A percentile compares a stretch with the other conserved stretches of the same genome.
Conservation (phyloP, 2,888 invertebrate genomes). For the Diarsia brunnea region DNA sequence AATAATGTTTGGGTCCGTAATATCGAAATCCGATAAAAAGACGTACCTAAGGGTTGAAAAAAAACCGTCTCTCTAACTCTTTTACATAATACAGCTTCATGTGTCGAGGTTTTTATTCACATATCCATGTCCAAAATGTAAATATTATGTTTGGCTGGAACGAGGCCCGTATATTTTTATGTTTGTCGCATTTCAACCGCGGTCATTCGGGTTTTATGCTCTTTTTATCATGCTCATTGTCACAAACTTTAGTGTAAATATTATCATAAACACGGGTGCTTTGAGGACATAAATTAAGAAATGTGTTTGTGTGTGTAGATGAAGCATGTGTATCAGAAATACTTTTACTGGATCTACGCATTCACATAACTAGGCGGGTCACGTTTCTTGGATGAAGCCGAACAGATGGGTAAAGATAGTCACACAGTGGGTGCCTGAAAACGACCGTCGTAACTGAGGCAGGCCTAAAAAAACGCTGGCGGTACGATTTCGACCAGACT, state of each 20-base stretch:
- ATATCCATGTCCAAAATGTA: conserved; percentile 16
- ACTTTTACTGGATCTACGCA: too few species aligned
- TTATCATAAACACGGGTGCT: conserved; percentile 8
- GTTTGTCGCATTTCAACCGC: conserved; percentile 20
- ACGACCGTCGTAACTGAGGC: too few species aligned
- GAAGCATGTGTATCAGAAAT: not conserved
- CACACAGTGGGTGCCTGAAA: too few species aligned
- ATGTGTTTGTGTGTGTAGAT: not conserved
- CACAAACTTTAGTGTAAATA: conserved; percentile 9
- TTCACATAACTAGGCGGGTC: too few species aligned
- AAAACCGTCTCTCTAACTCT: not conserved
- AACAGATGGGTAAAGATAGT: too few species aligned
- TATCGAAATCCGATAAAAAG: conserved; percentile 1
- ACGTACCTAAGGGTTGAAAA: not conserved
- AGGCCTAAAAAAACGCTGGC: too few species aligned
- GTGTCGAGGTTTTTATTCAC: conserved; percentile 8
- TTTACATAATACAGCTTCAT: conserved; percentile 13
- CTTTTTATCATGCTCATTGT: conserved; percentile 25
- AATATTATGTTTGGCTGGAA: conserved; percentile 33
- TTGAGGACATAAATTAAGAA: not conserved
- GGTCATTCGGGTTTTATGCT: conserved; percentile 29
- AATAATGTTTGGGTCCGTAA: not conserved
- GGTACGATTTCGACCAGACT: too few species aligned
- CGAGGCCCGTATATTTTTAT: conserved; percentile 16
- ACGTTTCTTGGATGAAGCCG: too few species aligned